Base-by-base conservation (phyloP, 2,888 invertebrate species). In the Cephus pygmeus region DNA sequence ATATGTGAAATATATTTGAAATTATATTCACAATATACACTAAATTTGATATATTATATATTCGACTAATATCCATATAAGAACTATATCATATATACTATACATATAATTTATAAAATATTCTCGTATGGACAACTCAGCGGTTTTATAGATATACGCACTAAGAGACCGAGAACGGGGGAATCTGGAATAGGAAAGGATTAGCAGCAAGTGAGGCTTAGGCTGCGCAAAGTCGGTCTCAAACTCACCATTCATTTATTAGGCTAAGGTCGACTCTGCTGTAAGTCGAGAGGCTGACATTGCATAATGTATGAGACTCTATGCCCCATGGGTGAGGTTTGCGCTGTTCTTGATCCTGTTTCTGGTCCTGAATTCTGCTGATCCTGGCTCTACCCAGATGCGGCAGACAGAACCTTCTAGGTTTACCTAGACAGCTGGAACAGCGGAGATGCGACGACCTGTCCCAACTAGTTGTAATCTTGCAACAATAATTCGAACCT, bases 271-370 rank as follows among this genome's bases (percentile, higher is more conserved):
- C 81, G 84, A 84, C 81, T 80, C 83, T 83, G 77, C 75, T 76
- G 77, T 80, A 84, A 86, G 79, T 83, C 79, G 81, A 86, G 82
- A 79, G 81, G 76, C 83, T 80, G 73, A 81, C 81, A 75, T 79
- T 78, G 81, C 82, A 84, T 85, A 84, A 85, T 84, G 82, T 81
- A 84, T 69, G 77, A 75, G 79, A 79, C 76, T 75, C 77, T 73
- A 79, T 71, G 73, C 86, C 84, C 84, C 83, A 77, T 12, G 82
- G 82, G 84, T 79, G 76, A 78, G 81, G 81, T 82, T 82, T 79
- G 81, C 77, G 80, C 78, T 34, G 34, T 71, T 35, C 77, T 73
- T 79, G 79, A 80, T 79, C 79, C 80, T 69, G 68, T 73, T 74
- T 75, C 75, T 69, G 77, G 69, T 56, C 73, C 73, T 12, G 75